Percentiles rank a stretch among this genome's conserved stretches.
phyloP scores from a whole-genome alignment of 1,140 invertebrate genomes.

The Aphelenchoides avenae region DNA sequence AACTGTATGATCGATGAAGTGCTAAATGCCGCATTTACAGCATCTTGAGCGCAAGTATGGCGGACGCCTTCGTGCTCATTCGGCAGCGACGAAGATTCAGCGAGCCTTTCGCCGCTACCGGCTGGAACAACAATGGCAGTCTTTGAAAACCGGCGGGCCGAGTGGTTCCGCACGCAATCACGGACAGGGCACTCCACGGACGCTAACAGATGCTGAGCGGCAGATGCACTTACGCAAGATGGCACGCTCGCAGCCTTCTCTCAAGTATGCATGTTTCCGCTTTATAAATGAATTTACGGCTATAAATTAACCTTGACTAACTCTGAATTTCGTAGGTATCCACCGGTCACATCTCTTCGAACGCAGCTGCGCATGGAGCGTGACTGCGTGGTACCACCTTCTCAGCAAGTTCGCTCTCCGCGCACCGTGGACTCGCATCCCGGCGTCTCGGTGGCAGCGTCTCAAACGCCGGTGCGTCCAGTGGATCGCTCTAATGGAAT shows the following conservation, averaged over 20 bases:
- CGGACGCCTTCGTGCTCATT: constrained; percentile 22
- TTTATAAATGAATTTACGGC: not conserved
- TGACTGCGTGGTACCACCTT: constrained; percentile 1
- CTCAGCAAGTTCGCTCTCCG: constrained; percentile 8
- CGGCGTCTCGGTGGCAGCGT: not conserved
- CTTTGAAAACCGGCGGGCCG: not conserved
- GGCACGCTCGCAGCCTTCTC: constrained; percentile 16
- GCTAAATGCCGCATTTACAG: constrained; percentile 20
- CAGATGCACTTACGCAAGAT: not conserved
- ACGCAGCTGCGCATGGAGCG: constrained; percentile 22
- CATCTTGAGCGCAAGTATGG: constrained; percentile 24
- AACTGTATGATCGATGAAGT: not conserved
- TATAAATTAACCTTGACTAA: not conserved
- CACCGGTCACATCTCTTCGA: constrained; percentile 21
- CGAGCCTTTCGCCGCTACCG: constrained; percentile 23
- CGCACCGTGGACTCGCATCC: constrained; percentile 26
- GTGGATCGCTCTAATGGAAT: too few species aligned
- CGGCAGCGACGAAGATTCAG: constrained; percentile 23
- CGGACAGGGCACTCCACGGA: not conserved
- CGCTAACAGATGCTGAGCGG: not conserved
- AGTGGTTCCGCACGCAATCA: not conserved
- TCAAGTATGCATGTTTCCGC: not conserved
- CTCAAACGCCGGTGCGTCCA: not conserved
- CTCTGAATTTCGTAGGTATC: constrained; percentile 15
- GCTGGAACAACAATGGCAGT: constrained; percentile 17